Evolutionary conservation across 2,888 invertebrate species (phyloP), one percentile per base, ranked within the genome.

Genomic region (Acanthoscelides obtectus): DNA sequence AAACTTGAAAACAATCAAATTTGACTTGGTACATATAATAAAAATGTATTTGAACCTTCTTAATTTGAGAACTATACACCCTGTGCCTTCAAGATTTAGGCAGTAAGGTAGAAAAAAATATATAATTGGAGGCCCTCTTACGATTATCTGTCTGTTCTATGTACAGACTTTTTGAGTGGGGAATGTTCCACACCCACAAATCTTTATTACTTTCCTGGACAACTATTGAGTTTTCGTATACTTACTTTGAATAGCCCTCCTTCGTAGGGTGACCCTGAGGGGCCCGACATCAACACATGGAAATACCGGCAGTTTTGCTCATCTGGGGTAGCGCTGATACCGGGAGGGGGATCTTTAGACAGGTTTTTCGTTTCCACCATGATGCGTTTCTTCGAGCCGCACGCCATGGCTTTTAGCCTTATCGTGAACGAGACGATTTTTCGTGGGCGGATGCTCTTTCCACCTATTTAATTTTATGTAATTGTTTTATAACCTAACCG

Each of bases 281-380:
- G 96, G 72, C 96, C 96, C 76, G 94, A 94, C 84, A 99, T 97
- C 83, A 97, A 94, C 73, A 99, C 98, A 86, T 99, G 97, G 87
- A 99, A 99, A 77, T 80, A 79, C 86, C 99, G 90, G 80, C 97
- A 98, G 87, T 98, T 99, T 76, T 89, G 90, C 82, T 98, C 98
- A 86, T 98, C 98, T 77, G 98, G 98, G 78, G 94, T 93, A 76
- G 99, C 99, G 85, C 94, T 95, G 79, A 99, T 99, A 73, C 99
- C 99, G 78, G 98, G 97, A 82, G 99, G 99, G 78, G 99, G 99
- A 85, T 99, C 99, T 86, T 94, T 94, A 90, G 97, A 93, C 86
- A 99, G 88, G 86, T 98, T 93, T 87, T 97, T 97, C 79, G 98
- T 99, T 91, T 99, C 98, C 90, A 98, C 95, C 86, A 95, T 92